Evolutionary conservation across 2,888 invertebrate species (phyloP).

Genomic region (Antitype chi): DNA sequence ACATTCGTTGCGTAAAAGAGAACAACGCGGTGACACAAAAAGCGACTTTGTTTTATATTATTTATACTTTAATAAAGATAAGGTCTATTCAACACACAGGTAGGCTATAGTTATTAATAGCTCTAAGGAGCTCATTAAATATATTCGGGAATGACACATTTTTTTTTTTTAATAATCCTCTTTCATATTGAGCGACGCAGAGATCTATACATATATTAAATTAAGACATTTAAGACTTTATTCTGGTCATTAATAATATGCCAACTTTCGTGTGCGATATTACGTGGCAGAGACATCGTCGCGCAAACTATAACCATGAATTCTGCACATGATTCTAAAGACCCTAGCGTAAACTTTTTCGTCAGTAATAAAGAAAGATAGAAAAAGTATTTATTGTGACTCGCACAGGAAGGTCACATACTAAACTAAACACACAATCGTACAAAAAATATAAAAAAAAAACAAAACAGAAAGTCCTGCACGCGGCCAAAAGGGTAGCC

Average conservation of each 20-base stretch:
- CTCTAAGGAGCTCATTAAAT: neutral
- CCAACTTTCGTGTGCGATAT: neutral
- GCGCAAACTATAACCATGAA: too few species aligned
- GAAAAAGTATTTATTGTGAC: too few species aligned
- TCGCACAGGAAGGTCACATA: too few species aligned
- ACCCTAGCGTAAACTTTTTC: too few species aligned
- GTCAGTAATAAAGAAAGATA: too few species aligned
- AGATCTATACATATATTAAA: neutral
- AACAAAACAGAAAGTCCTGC: too few species aligned
- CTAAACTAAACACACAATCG: too few species aligned
- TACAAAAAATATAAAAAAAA: too few species aligned
- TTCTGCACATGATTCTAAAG: too few species aligned
- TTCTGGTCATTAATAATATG: neutral
- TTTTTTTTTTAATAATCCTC: too few species aligned
- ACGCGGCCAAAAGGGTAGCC: too few species aligned
- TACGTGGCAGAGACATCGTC: too few species aligned
- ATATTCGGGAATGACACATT: neutral
- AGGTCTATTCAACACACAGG: neutral
- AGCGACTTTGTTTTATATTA: neutral
- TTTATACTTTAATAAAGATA: neutral
- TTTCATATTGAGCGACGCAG: neutral
- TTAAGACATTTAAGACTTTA: neutral
- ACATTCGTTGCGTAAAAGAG: neutral
- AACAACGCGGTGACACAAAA: neutral
- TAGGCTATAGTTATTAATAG: neutral